Conservation (phyloP, 2,888 invertebrate species). For the Hofmannophila pseudospretella region DNA sequence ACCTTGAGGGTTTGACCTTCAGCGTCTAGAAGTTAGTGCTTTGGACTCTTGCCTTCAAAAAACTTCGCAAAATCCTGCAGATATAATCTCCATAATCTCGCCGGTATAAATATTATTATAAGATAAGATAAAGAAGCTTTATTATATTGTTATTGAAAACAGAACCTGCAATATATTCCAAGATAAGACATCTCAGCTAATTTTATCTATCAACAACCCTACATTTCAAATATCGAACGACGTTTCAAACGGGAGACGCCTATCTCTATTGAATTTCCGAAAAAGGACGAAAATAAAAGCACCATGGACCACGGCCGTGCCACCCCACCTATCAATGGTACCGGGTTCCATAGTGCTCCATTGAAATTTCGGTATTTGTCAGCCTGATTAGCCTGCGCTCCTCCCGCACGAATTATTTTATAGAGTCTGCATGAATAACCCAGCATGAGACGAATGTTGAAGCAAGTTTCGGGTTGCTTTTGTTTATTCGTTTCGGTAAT, state of each 20-base stretch:
- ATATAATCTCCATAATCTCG: too few species aligned
- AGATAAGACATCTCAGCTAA: too few species aligned
- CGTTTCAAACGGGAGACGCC: conserved; percentile 62
- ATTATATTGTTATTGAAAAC: too few species aligned
- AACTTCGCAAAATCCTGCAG: too few species aligned
- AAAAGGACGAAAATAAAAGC: conserved; percentile 69
- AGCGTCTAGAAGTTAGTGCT: too few species aligned
- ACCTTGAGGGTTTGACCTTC: too few species aligned
- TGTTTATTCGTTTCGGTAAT: conserved; percentile 22
- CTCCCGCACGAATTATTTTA: conserved; percentile 45
- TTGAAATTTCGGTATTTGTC: conserved; percentile 71
- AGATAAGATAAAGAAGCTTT: too few species aligned
- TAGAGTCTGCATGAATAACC: conserved; percentile 49
- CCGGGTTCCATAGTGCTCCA: conserved; percentile 41
- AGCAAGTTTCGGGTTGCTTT: conserved; percentile 36
- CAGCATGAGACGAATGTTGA: conserved; percentile 53
- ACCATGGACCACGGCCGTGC: conserved; percentile 34
- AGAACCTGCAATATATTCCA: too few species aligned
- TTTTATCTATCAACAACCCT: conserved; percentile 40
- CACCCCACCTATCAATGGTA: conserved; percentile 56
- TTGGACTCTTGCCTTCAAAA: too few species aligned
- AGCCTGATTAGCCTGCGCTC: conserved; percentile 69
- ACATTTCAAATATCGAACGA: conserved; percentile 62
- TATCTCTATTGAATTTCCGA: conserved; percentile 74
- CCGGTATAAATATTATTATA: too few species aligned